Evolutionary conservation across 2,113 vertebrate species (phyloP).

Genomic region (Edolisoma coerulescens): DNA sequence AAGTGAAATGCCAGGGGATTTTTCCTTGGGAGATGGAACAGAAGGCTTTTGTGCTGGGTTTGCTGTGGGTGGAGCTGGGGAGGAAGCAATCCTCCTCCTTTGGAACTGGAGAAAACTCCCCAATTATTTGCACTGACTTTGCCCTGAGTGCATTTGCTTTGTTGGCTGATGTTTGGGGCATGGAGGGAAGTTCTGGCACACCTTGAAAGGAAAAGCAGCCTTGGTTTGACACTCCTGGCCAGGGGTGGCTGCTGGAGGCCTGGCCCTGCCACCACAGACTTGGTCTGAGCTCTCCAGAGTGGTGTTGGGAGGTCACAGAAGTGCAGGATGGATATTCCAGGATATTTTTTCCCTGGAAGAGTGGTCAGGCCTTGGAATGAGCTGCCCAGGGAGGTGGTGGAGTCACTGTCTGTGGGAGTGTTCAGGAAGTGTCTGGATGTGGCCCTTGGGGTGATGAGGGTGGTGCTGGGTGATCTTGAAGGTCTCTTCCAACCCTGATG

Average conservation of each 20-base stretch:
- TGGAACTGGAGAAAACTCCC: neutral
- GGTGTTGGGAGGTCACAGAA: fast-evolving
- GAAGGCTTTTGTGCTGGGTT: slow-evolving; percentile 26
- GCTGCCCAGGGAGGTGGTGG: neutral
- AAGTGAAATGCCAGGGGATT: neutral
- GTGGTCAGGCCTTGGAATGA: neutral
- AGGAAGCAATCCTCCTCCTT: neutral
- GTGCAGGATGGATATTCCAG: fast-evolving
- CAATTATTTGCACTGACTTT: neutral
- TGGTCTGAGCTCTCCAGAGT: fast-evolving
- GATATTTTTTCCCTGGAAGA: fast-evolving
- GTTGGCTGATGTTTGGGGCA: neutral
- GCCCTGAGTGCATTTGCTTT: neutral
- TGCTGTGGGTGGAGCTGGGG: neutral
- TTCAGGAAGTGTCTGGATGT: neutral
- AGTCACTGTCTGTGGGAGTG: neutral
- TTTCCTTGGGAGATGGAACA: neutral
- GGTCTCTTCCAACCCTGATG: neutral
- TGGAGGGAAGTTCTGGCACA: neutral
- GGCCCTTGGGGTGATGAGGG: neutral
- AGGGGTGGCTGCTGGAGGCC: neutral
- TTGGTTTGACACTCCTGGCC: neutral
- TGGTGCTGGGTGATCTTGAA: neutral
- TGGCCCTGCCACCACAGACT: neutral
- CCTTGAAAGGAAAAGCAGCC: neutral